phyloP scores from a whole-genome alignment of 1,140 invertebrate genomes.

The Carcinoscorpius rotundicauda region DNA sequence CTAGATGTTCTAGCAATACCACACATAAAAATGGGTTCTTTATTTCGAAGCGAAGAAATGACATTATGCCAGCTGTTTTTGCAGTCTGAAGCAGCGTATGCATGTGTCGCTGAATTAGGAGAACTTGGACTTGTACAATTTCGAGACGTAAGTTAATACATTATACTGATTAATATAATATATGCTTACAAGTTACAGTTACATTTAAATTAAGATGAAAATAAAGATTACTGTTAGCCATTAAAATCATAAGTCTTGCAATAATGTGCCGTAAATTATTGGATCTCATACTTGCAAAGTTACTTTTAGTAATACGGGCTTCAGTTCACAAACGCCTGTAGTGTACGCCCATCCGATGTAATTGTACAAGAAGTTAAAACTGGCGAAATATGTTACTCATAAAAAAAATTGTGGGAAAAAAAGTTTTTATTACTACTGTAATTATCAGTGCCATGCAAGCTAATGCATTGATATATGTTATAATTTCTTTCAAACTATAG shows the following conservation, averaged over 20 bases:
- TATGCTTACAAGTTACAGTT: neutral
- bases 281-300: neutral
- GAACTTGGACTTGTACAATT: slow-evolving; percentile 83
- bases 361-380: no score
- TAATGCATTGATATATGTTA: no score
- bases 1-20: no score
- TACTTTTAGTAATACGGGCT: neutral
- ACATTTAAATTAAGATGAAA: neutral
- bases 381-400: no score
- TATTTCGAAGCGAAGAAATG: slow-evolving; percentile 40
- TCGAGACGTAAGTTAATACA: slow-evolving; percentile 61
- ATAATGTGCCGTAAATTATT: neutral
- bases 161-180: neutral
- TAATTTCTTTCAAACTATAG: no score
- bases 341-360: no score
- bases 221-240: neutral
- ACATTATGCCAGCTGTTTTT: slow-evolving; percentile 31
- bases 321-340: no score
- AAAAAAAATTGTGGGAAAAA: no score
- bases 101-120: slow-evolving; percentile 73
- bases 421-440: no score
- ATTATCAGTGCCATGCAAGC: no score
- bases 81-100: slow-evolving; percentile 65
- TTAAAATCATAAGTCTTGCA: neutral
- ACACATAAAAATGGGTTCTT: neutral